Base-by-base conservation (phyloP, 1,140 invertebrate genomes). In the Drosophila pseudoananassae region DNA sequence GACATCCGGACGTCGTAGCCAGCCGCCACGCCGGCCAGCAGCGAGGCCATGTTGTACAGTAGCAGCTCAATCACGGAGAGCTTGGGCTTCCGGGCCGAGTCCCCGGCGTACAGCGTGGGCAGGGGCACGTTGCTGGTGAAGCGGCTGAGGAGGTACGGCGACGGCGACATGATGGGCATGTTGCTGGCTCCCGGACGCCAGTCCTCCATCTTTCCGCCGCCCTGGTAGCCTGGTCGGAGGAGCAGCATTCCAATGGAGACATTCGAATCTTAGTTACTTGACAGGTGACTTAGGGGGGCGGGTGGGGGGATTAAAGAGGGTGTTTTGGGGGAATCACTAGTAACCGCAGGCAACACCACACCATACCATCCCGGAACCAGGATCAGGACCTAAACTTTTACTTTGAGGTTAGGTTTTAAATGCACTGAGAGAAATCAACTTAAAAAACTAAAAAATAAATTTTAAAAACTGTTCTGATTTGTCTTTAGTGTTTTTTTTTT, bases 1-100 rank as follows among this genome's bases (percentile, higher is more conserved):
- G 96, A 96, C 85, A 97, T 94, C 79, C 97, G 94, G 20, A 99
- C 95, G 93, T 98, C 98, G 88, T 97, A 98, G 1, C 98, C 98
- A 25, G 96, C 96, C 0, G 96, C 97, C 10, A 99, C 95, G 17
- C 96, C 95, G 0, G 97, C 97, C 69, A 98, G 92, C 92, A 98
- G 94, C 8, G 97, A 96, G 25, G 96, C 97, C 92, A 98, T 97
- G 91, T 98, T 98, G 92, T 97, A 98, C 54, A 99, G 92, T 10
- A 96, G 94, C 84, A 96, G 92, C 90, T 98, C 97, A 60, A 97
- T 95, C 76, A 96, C 95, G 58, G 96, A 95, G 29, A 94, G 90
- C 85, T 95, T 95, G 54, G 95, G 95, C 90, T 95, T 96, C 57
- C 94, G 93, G 73, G 92, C 93, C 52, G 94, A 93, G 57, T 93